A percentile compares a stretch with the other conserved stretches of the same genome.
Conservation (phyloP, 2,888 invertebrate species). For the Halictus quadricinctus region DNA sequence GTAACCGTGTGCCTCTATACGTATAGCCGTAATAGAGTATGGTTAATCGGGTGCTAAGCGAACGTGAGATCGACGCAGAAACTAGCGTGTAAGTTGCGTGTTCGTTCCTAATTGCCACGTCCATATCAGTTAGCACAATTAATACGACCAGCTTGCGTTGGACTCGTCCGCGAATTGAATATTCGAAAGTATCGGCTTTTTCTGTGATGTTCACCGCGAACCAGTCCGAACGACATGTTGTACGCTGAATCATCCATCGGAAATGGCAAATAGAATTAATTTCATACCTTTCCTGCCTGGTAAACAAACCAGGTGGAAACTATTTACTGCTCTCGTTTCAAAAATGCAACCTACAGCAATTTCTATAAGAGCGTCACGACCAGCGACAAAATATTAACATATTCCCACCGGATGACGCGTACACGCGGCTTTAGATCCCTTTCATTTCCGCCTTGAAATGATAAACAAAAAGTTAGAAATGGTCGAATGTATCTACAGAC, state of each 20-base stretch:
- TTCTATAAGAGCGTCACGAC: neutral
- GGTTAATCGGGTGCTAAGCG: slow-evolving; percentile 39
- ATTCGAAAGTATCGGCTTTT: slow-evolving; percentile 13
- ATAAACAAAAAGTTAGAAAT: no score
- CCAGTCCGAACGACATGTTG: slow-evolving; percentile 9
- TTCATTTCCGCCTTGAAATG: no score
- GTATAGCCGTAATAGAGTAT: neutral
- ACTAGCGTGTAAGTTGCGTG: slow-evolving; percentile 35
- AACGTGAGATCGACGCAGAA: slow-evolving; percentile 11
- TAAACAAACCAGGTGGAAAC: neutral
- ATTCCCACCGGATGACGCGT: no score
- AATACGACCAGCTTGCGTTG: slow-evolving; percentile 10
- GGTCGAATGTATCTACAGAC: no score
- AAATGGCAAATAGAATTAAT: slow-evolving; percentile 16
- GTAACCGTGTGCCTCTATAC: neutral
- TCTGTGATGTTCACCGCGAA: neutral
- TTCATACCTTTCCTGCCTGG: neutral
- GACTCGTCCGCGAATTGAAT: slow-evolving; percentile 37
- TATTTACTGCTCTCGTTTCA: no score
- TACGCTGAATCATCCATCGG: slow-evolving; percentile 10
- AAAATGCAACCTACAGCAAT: no score
- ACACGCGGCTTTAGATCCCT: no score
- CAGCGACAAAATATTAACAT: no score
- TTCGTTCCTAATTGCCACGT: slow-evolving; percentile 43
- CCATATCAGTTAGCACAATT: slow-evolving; percentile 40